Base-by-base conservation (phyloP, 2,113 vertebrate genomes). In the Tetraodon nigroviridis region DNA sequence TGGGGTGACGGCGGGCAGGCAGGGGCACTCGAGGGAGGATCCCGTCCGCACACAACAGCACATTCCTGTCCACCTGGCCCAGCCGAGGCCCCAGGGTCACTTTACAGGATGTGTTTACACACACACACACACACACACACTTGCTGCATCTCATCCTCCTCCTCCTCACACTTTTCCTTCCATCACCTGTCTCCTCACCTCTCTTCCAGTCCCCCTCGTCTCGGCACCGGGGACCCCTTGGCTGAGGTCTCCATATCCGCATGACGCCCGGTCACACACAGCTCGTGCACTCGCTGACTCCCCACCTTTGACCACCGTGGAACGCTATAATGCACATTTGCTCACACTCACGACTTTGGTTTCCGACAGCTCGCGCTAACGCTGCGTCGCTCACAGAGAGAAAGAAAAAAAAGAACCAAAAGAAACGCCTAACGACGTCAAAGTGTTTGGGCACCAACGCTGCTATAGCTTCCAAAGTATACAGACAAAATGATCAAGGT, bases 51-150 rank as follows among this genome's bases (percentile, higher is more conserved):
- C 69, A 83, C 78, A 89, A 75, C 83, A 85, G 72, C 84, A 87
- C 82, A 89, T 90, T 90, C 87, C 84, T 70, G 49, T 79, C 76
- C 80, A 90, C 86, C 89, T 90, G 84, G 77, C 75, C 78, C 64
- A 76, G 84, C 83, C 83, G 86, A 61, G 67, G 70, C 67, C 76
- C 65, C 51, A 37, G 67, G 84, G 76, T 88, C 87, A 71, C 51
- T 60, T 91, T 88, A 87, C 86, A 88, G 56, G 73, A 78, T 57
- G 66, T 71, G 74, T 56, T 61, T 46, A 55, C 45, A 53, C 27
- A 55, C 58, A 55, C 58, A 27, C 8, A 24, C 42, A 69, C 22
- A 47, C 18, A 47, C 17, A 24, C 24, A 47, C 19, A 41, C n/a
- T 37, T 41, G 67, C 58, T 45, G 8, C 29, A 32, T 32, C n/a